Evolutionary conservation across 2,113 vertebrate species (phyloP).

Genomic region (Carassius carassius): DNA sequence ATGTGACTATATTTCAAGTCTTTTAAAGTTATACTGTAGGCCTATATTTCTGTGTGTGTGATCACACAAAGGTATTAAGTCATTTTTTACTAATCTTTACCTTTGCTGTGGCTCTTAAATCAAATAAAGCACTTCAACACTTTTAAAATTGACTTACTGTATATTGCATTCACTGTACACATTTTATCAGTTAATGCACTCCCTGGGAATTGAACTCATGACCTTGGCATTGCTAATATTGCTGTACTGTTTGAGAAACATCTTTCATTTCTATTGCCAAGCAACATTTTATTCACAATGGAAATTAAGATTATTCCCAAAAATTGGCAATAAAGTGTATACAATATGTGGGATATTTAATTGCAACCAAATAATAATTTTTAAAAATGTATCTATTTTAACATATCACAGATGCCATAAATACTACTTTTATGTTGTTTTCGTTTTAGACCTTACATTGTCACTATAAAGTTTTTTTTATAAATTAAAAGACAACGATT

Average conservation of each 20-base stretch:
- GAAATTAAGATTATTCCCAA: no score
- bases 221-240: background rate
- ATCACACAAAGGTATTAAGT: background rate
- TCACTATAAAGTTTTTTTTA: no score
- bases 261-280: background rate
- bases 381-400: no score
- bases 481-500: background rate
- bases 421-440: no score
- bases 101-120: background rate
- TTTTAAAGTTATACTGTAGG: background rate
- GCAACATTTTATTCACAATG: no score
- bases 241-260: background rate
- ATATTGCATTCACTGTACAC: background rate
- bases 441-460: no score
- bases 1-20: background rate
- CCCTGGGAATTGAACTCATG: background rate
- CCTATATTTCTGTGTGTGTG: background rate
- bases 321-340: no score
- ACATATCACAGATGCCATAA: no score
- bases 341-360: no score
- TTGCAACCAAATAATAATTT: no score
- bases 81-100: no score
- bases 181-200: background rate
- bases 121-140: background rate
- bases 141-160: background rate